Evolutionary conservation across 1,140 invertebrate species (phyloP), one percentile per base, ranked within the genome.

Genomic region (Bombus huntii): DNA sequence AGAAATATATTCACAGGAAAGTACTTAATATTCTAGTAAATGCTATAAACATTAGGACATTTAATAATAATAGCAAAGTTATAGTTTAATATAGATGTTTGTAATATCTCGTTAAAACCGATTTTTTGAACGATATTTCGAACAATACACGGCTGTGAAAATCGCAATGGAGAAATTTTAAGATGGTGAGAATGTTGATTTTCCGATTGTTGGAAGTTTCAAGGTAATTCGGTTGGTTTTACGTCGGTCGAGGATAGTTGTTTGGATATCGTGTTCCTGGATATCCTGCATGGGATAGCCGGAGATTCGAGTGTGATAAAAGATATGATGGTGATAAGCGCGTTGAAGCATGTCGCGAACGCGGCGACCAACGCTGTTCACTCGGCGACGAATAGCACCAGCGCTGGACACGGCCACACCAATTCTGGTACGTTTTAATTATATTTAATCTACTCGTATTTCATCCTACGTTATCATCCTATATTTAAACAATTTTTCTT

Each of bases 341-440:
- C 93, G 1, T 78, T 94, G 82, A 94, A 94, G 72, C 93, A 94
- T 77, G 93, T 94, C 78, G 93, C 93, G 42, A 93, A 91, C 34
- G 93, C 93, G 37, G 93, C 93, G 18, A 93, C 91, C 59, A 94
- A 94, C 62, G 93, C 93, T 44, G 93, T 94, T 5, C 93, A 94
- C 59, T 94, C 93, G 62, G 93, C 93, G 22, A 93, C 93, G 78
- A 89, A 89, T 65, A 89, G 88, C 76, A 88, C 57, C 25, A 37
- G 85, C 62, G 72, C 88, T 76, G 91, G 86, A 73, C 92, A 93
- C 72, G 87, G 89, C 65, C 87, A 92, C 72, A 78, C 74, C 57
- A 91, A 89, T 91, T 92, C 93, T 79, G 93, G 93, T 94, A 93
- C 42, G 91, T 92, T 86, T 57, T 8, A 9, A 53, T 59, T 25